phyloP scores from a whole-genome alignment of 2,797 vertebrate species.

The Lepus townsendii region DNA sequence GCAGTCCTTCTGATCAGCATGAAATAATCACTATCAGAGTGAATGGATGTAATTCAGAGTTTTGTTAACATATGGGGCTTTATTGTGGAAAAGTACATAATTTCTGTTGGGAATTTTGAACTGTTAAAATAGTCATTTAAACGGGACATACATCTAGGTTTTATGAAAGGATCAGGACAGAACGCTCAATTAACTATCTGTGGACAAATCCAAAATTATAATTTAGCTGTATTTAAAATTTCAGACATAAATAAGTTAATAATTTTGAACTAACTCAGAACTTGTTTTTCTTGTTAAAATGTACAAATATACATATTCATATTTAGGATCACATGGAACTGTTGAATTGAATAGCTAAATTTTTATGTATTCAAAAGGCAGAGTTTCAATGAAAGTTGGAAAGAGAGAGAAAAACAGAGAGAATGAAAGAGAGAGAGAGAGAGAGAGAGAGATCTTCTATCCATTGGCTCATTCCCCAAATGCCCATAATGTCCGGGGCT shows the following conservation, averaged over 20 bases:
- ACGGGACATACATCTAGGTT: conserved; percentile 34
- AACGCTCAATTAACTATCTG: background rate
- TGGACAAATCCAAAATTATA: conserved; percentile 1
- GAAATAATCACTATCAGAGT: background rate
- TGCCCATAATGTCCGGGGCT: too few species aligned
- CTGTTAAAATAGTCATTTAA: background rate
- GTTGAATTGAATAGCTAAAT: background rate
- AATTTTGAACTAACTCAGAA: conserved; percentile 23
- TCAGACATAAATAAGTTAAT: background rate
- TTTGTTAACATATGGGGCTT: conserved; percentile 15
- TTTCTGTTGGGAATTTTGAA: background rate
- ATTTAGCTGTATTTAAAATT: background rate
- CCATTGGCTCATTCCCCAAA: too few species aligned
- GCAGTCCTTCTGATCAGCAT: background rate
- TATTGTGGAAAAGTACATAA: background rate
- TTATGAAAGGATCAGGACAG: background rate
- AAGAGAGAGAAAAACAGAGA: too few species aligned
- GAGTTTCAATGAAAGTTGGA: too few species aligned
- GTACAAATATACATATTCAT: background rate
- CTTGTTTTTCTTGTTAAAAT: background rate
- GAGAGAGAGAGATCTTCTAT: too few species aligned
- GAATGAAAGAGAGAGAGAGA: too few species aligned
- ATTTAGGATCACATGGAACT: background rate
- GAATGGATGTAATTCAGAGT: background rate
- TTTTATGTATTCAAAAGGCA: background rate